Evolutionary conservation across 1,140 invertebrate genomes (phyloP).

Genomic region (Tetramorium simillimum): DNA sequence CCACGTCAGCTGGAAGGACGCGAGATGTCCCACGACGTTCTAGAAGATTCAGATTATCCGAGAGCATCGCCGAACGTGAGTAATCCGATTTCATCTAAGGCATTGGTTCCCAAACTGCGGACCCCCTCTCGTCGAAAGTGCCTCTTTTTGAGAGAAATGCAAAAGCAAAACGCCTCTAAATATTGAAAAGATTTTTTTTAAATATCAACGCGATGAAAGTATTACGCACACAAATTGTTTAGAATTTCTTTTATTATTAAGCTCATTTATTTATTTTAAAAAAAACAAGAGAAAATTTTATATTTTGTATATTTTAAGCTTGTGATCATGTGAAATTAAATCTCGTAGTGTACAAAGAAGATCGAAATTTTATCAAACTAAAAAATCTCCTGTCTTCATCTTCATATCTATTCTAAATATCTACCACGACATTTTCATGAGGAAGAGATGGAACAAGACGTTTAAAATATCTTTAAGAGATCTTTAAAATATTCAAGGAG

Average conservation of each 20-base stretch:
- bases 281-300: background rate
- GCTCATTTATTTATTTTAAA: background rate
- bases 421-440: background rate
- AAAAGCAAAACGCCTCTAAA: background rate
- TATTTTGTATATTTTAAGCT: background rate
- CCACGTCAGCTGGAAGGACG: slow-evolving; percentile 78
- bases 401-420: background rate
- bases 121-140: background rate
- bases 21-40: slow-evolving; percentile 76
- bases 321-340: background rate
- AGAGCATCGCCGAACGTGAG: slow-evolving; percentile 79
- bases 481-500: background rate
- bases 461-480: background rate
- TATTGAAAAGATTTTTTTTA: background rate
- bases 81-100: slow-evolving; percentile 59
- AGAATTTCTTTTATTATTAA: background rate
- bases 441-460: background rate
- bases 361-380: background rate
- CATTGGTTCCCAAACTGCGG: slow-evolving; percentile 8
- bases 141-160: background rate
- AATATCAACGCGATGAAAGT: background rate
- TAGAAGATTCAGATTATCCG: slow-evolving; percentile 80
- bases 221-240: background rate
- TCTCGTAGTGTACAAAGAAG: background rate
- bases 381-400: background rate